Evolutionary conservation across 2,888 invertebrate genomes (phyloP).

Genomic region (Polyommatus icarus): DNA sequence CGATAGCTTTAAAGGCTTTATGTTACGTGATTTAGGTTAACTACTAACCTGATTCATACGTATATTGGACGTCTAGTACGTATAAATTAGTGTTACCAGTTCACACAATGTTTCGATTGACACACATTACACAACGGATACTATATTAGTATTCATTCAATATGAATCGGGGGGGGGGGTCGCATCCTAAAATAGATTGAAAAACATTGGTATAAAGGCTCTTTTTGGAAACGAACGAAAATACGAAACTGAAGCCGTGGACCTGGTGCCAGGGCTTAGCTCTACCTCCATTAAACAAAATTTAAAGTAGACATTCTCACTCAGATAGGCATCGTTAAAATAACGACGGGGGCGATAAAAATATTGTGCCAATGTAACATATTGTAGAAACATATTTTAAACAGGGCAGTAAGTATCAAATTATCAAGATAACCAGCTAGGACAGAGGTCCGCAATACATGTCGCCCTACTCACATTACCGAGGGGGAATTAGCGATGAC

Average conservation of each 20-base stretch:
- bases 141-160: background rate
- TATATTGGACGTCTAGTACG: background rate
- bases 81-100: background rate
- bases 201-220: too few relatives aligned
- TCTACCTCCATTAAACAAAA: too few relatives aligned
- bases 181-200: too few relatives aligned
- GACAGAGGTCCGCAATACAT: constrained; percentile 41
- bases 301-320: too few relatives aligned
- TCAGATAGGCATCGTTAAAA: background rate
- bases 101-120: background rate
- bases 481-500: constrained; percentile 51
- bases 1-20: constrained; percentile 34
- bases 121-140: background rate
- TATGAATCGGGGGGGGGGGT: too few relatives aligned
- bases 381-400: background rate
- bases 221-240: too few relatives aligned
- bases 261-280: too few relatives aligned
- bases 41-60: background rate
- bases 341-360: background rate
- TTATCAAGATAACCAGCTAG: constrained; percentile 41
- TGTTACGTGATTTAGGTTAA: background rate
- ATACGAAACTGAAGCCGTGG: too few relatives aligned
- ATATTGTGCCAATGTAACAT: background rate
- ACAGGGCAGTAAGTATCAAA: background rate
- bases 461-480: constrained; percentile 52